Conservation (phyloP, 2,888 invertebrate species). For the Meteorus colon region DNA sequence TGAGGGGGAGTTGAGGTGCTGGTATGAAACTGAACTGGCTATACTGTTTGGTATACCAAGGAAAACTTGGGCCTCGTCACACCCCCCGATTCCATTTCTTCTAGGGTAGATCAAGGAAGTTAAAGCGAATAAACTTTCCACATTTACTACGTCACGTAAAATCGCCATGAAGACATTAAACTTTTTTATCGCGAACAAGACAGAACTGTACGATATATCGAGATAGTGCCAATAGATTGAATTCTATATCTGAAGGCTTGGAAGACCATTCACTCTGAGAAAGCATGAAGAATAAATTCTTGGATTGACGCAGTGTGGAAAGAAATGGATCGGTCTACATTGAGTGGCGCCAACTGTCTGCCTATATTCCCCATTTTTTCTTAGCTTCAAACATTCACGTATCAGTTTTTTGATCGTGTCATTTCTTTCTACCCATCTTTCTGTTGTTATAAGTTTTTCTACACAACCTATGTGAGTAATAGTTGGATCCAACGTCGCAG, state of each 20-base stretch:
- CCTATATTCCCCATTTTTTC: not conserved
- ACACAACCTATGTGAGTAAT: too few species aligned
- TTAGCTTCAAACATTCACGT: not conserved
- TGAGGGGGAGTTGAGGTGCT: too few species aligned
- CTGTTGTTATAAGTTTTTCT: not conserved
- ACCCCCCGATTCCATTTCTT: too few species aligned
- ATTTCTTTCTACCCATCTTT: not conserved
- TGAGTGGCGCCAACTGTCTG: constrained; percentile 18
- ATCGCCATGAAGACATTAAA: constrained; percentile 8
- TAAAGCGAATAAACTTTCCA: constrained; percentile 7
- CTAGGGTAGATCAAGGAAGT: not conserved
- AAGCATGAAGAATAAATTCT: constrained; percentile 13
- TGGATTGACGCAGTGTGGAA: not conserved
- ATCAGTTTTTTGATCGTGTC: not conserved
- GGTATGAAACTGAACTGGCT: too few species aligned
- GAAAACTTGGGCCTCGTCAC: too few species aligned
- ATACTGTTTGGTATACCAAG: too few species aligned
- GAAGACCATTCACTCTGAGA: not conserved
- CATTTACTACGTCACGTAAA: constrained; percentile 15
- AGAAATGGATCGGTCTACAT: not conserved
- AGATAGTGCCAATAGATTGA: constrained; percentile 10
- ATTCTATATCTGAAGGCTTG: not conserved
- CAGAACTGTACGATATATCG: not conserved
- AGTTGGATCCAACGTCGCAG: too few species aligned
- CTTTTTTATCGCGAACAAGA: constrained; percentile 10